Evolutionary conservation across 2,113 vertebrate species (phyloP).

Genomic region (Elgaria multicarinata): DNA sequence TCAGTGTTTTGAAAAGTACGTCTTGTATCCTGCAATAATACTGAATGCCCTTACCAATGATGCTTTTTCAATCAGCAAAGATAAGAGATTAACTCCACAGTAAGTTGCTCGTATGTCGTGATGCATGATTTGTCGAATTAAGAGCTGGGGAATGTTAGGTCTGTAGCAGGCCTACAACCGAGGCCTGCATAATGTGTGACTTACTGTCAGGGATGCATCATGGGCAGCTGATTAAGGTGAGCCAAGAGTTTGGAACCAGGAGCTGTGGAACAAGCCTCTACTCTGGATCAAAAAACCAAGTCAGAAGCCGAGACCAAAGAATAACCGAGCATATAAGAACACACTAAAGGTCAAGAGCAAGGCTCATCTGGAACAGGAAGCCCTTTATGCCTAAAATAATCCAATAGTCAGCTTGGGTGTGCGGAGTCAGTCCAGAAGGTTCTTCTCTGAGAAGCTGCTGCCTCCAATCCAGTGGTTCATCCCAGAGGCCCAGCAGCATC

Average conservation of each 20-base stretch:
- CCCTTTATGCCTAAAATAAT: not conserved
- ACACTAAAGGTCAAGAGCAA: not conserved
- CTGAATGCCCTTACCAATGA: conserved; percentile 95
- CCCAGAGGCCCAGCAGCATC: not conserved
- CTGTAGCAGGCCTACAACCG: not conserved
- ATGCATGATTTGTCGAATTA: conserved; percentile 16
- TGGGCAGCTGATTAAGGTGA: not conserved
- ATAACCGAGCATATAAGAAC: not conserved
- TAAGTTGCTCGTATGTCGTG: conserved; percentile 79
- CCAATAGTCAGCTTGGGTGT: not conserved
- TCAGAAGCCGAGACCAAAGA: not conserved
- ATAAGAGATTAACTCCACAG: conserved; percentile 92
- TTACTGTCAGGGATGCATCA: not conserved
- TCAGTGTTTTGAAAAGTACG: conserved; percentile 95
- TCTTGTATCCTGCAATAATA: conserved; percentile 94
- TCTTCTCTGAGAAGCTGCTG: not conserved
- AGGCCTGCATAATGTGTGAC: not conserved
- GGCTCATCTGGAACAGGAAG: not conserved
- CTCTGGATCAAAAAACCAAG: not conserved
- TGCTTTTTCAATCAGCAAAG: conserved; percentile 92
- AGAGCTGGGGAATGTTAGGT: not conserved
- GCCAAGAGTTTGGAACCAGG: not conserved
- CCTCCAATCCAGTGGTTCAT: not conserved
- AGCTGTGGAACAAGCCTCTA: not conserved
- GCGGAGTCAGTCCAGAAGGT: not conserved